These are phyloP conservation scores for Poecilia wingei DNA, from an alignment of 2,797 vertebrate species.

Conservation along the genomic window DNA sequence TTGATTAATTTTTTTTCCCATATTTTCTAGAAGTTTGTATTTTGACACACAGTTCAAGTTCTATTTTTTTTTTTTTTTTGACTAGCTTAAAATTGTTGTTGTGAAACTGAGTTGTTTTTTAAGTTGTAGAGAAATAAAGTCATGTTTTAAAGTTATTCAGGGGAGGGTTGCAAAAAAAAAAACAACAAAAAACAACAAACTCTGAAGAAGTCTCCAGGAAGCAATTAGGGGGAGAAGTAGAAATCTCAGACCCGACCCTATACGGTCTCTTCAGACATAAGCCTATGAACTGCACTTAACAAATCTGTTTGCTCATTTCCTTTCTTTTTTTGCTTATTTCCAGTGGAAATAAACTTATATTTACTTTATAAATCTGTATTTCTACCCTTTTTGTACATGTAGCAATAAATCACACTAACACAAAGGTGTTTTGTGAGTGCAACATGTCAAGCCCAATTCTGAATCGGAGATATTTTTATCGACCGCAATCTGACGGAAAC, in stretches of 20 bases:
- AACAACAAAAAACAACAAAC: too few species aligned
- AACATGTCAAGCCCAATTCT: constrained; percentile 2
- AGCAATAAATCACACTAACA: not conserved
- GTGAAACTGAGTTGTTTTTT: not conserved
- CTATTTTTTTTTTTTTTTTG: not conserved
- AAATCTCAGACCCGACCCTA: not conserved
- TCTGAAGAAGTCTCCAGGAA: not conserved
- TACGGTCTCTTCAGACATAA: not conserved
- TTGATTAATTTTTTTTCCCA: not conserved
- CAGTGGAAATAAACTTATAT: not conserved
- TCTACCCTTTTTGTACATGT: not conserved
- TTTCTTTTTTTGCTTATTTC: not conserved
- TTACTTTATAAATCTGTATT: not conserved
- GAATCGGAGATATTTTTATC: not conserved
- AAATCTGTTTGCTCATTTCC: not conserved
- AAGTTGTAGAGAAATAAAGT: not conserved
- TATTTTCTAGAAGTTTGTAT: not conserved
- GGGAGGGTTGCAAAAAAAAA: not conserved
- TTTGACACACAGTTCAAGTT: not conserved
- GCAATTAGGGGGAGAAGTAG: not conserved
- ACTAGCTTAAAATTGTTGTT: not conserved
- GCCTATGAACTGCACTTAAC: not conserved
- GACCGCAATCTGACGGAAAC: not conserved
- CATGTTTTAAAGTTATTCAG: not conserved
- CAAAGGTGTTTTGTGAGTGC: not conserved